Percentiles rank a stretch among this genome's conserved stretches.
These are phyloP conservation scores for Dione vanillae DNA, from an alignment of 2,888 invertebrate species.

Conservation along the genomic window DNA sequence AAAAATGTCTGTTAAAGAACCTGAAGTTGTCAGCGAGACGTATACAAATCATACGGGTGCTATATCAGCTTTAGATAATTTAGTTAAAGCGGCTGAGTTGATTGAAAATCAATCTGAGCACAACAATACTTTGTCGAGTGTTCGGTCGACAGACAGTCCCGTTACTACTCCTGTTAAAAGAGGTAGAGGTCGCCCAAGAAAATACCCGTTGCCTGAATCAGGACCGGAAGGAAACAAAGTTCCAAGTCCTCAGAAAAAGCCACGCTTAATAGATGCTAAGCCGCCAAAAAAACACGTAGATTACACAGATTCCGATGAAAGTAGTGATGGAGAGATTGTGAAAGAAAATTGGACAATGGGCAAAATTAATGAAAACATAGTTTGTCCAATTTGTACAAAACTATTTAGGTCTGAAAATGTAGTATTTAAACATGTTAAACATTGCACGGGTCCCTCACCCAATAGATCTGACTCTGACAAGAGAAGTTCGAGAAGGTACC, in stretches of 20 bases:
- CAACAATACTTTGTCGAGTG: slow-evolving; percentile 48
- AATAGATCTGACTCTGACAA: slow-evolving; percentile 74
- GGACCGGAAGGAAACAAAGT: slow-evolving; percentile 53
- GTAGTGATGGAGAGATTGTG: slow-evolving; percentile 62
- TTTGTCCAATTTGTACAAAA: slow-evolving; percentile 80
- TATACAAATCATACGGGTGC: slow-evolving; percentile 57
- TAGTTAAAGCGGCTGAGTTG: slow-evolving; percentile 78
- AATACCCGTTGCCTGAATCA: slow-evolving; percentile 71
- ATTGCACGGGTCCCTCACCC: slow-evolving; percentile 79
- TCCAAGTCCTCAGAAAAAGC: slow-evolving; percentile 71
- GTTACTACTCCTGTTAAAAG: slow-evolving; percentile 70
- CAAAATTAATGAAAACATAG: slow-evolving; percentile 81
- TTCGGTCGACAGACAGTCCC: slow-evolving; percentile 53
- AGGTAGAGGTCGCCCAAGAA: slow-evolving; percentile 76
- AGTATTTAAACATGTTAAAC: slow-evolving; percentile 81
- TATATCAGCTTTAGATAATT: slow-evolving; percentile 75
- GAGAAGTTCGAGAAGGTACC: slow-evolving; percentile 61
- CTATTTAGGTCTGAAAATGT: slow-evolving; percentile 80
- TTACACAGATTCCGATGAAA: slow-evolving; percentile 61
- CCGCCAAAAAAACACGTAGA: slow-evolving; percentile 49
- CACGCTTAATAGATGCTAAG: slow-evolving; percentile 65
- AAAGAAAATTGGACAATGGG: slow-evolving; percentile 82
- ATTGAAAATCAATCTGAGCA: slow-evolving; percentile 72
- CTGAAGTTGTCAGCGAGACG: slow-evolving; percentile 54
- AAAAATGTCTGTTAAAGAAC: slow-evolving; percentile 55